Conservation (phyloP, 2,888 invertebrate genomes). For the Teinopalpus imperialis region DNA sequence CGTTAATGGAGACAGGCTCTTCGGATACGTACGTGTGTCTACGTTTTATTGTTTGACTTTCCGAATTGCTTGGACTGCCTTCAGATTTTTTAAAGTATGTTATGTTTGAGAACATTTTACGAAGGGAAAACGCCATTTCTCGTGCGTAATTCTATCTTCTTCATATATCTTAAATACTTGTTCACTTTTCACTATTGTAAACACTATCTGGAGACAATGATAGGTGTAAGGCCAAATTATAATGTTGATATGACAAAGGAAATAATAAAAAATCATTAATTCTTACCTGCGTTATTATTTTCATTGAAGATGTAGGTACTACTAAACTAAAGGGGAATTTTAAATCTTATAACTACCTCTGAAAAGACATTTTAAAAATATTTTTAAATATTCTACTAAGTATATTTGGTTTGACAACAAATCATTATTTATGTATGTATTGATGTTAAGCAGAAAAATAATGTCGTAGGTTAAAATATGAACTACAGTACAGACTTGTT, state of each 20-base stretch:
- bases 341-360: conserved; percentile 18
- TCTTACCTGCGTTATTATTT: conserved; percentile 4
- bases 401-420: conserved; percentile 15
- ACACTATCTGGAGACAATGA: conserved; percentile 15
- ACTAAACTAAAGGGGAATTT: not conserved
- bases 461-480: not conserved
- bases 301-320: conserved; percentile 5
- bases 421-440: not conserved
- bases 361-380: conserved; percentile 14
- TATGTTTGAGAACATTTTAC: conserved; percentile 72
- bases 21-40: conserved; percentile 33
- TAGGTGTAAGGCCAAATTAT: not conserved
- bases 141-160: not conserved
- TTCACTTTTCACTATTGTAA: not conserved
- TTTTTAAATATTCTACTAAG: conserved; percentile 2
- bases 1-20: conserved; percentile 39
- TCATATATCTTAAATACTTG: not conserved
- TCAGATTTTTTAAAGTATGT: conserved; percentile 66
- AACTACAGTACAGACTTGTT: not conserved
- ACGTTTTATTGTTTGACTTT: conserved; percentile 25
- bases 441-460: not conserved
- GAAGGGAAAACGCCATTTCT: conserved; percentile 70
- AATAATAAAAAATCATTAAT: not conserved
- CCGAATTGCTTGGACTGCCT: conserved; percentile 32
- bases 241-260: conserved; percentile 16